phyloP scores from a whole-genome alignment of 2,888 invertebrate genomes.

The Dorcus parallelipipedus region DNA sequence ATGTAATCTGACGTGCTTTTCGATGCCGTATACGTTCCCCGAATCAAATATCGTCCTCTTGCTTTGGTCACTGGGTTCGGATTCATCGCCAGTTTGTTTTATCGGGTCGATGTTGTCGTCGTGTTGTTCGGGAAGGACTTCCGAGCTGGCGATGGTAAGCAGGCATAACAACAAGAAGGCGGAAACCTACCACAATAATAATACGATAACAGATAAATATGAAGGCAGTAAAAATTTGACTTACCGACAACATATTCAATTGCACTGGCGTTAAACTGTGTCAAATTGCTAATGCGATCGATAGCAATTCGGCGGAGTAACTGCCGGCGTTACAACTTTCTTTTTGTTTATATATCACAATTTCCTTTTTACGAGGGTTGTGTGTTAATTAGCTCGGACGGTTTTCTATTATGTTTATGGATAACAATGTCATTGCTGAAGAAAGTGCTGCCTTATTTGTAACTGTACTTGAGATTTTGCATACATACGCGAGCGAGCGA shows the following conservation, averaged over 20 bases:
- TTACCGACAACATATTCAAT: too few relatives aligned
- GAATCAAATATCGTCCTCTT: conserved; percentile 14
- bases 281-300: not conserved
- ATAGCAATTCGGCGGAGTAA: conserved; percentile 13
- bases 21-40: conserved; percentile 12
- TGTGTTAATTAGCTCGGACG: conserved; percentile 15
- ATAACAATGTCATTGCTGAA: conserved; percentile 9
- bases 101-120: conserved; percentile 16
- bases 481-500: not conserved
- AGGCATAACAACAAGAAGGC: too few relatives aligned
- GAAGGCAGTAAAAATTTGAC: too few relatives aligned
- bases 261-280: not conserved
- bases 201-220: too few relatives aligned
- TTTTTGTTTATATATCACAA: conserved; percentile 21
- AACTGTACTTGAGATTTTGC: not conserved
- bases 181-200: too few relatives aligned
- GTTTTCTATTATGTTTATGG: conserved; percentile 11
- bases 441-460: conserved; percentile 17
- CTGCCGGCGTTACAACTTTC: conserved; percentile 18
- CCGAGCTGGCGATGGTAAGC: not conserved
- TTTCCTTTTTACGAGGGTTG: conserved; percentile 18
- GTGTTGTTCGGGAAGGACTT: conserved; percentile 7
- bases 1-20: conserved; percentile 14
- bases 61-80: conserved; percentile 14
- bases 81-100: conserved; percentile 8